Percentiles rank a stretch among this genome's conserved stretches.
These are phyloP conservation scores for Drosophila auraria DNA, from an alignment of 1,140 invertebrate species.

Conservation along the genomic window DNA sequence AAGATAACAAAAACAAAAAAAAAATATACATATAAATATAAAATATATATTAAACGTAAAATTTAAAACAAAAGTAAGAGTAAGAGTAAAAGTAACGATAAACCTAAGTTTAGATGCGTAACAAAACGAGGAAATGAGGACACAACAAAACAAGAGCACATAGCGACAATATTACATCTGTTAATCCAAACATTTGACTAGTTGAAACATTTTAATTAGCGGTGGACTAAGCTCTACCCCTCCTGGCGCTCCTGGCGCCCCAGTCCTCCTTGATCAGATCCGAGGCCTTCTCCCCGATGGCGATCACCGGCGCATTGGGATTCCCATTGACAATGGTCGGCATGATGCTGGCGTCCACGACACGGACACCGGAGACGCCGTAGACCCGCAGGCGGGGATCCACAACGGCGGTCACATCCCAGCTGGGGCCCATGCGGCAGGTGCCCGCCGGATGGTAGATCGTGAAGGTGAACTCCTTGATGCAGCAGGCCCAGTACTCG, in stretches of 20 bases:
- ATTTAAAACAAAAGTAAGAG: not conserved
- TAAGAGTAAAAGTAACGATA: slow-evolving; percentile 9
- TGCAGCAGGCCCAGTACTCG: slow-evolving; percentile 94
- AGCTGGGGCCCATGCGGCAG: slow-evolving; percentile 93
- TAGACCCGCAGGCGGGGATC: slow-evolving; percentile 91
- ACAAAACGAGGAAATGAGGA: slow-evolving; percentile 21
- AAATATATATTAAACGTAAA: not conserved
- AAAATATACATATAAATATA: not conserved
- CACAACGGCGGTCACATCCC: slow-evolving; percentile 92
- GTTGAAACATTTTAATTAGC: slow-evolving; percentile 61
- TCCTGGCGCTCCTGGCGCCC: slow-evolving; percentile 78
- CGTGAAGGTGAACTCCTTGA: slow-evolving; percentile 91
- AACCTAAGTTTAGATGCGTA: slow-evolving; percentile 29
- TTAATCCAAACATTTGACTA: slow-evolving; percentile 75
- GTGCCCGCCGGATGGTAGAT: slow-evolving; percentile 95
- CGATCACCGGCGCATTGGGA: slow-evolving; percentile 90
- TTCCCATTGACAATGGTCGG: slow-evolving; percentile 93
- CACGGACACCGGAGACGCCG: slow-evolving; percentile 90
- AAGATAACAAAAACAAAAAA: slow-evolving; percentile 50
- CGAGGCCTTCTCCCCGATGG: slow-evolving; percentile 92
- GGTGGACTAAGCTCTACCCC: slow-evolving; percentile 19
- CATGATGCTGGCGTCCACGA: slow-evolving; percentile 93
- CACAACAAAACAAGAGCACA: slow-evolving; percentile 10
- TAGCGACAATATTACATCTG: slow-evolving; percentile 32
- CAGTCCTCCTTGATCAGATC: slow-evolving; percentile 92